A percentile compares a stretch with the other conserved stretches of the same genome.
phyloP scores from a whole-genome alignment of 2,113 vertebrate genomes.

The Rhadina sibilatrix region DNA sequence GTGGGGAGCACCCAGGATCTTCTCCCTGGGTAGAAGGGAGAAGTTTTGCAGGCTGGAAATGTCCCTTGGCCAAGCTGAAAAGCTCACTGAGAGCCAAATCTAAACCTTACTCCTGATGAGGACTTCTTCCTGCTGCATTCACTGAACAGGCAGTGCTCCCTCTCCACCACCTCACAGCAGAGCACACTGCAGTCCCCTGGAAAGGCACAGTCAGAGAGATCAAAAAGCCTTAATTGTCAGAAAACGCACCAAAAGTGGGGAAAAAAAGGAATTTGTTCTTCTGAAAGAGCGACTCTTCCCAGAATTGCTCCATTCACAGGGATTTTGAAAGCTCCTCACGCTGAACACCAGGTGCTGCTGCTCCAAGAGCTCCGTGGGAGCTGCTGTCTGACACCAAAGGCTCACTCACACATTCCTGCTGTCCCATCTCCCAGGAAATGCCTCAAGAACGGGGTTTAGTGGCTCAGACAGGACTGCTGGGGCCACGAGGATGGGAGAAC shows the following conservation, averaged over 20 bases:
- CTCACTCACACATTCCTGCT: background rate
- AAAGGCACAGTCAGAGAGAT: background rate
- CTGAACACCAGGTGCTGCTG: background rate
- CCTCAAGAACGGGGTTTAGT: accelerated
- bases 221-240: background rate
- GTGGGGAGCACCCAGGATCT: background rate
- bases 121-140: background rate
- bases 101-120: background rate
- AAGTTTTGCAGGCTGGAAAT: background rate
- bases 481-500: background rate
- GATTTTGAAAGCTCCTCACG: background rate
- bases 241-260: background rate
- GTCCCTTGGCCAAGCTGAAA: background rate
- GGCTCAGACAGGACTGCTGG: background rate
- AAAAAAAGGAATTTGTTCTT: background rate
- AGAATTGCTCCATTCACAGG: background rate
- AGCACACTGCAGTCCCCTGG: background rate
- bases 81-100: background rate
- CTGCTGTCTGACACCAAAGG: accelerated
- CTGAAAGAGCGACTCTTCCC: background rate
- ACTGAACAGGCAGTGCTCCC: accelerated
- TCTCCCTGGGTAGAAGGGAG: background rate
- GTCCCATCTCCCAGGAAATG: background rate
- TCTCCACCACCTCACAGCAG: background rate
- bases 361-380: background rate